Conservation (phyloP, 1,140 invertebrate genomes). For the Prorops nasuta region DNA sequence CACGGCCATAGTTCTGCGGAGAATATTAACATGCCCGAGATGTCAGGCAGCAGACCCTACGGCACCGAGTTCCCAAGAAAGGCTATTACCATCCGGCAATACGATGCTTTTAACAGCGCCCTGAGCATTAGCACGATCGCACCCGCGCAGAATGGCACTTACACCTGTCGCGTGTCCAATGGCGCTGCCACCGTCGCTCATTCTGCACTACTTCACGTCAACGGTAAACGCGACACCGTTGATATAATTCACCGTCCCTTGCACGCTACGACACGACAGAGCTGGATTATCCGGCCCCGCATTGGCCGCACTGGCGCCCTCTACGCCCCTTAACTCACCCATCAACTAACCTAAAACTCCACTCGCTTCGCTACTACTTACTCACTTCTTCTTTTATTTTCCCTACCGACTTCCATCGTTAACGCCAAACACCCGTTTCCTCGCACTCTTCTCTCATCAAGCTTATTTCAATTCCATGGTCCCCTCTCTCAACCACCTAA, state of each 20-base stretch:
- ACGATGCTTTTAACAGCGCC: conserved; percentile 65
- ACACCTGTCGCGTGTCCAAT: conserved; percentile 68
- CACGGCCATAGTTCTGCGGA: not conserved
- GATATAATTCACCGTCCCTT: conserved; percentile 29
- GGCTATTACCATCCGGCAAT: conserved; percentile 63
- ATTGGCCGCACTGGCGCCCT: not conserved
- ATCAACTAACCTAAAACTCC: too few species aligned
- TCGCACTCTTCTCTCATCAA: too few species aligned
- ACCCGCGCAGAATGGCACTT: conserved; percentile 68
- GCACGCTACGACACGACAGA: conserved; percentile 12
- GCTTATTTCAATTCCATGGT: too few species aligned
- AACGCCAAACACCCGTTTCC: too few species aligned
- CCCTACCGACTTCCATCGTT: too few species aligned
- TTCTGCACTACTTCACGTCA: conserved; percentile 63
- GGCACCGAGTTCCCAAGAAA: conserved; percentile 38
- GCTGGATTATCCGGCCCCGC: too few species aligned
- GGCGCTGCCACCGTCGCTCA: conserved; percentile 61
- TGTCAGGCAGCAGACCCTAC: conserved; percentile 31
- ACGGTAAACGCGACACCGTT: conserved; percentile 59
- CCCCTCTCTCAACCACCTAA: too few species aligned
- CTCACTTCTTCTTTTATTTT: too few species aligned
- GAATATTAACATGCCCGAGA: not conserved
- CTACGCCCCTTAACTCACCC: not conserved
- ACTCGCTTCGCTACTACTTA: conserved; percentile 19
- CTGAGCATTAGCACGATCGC: conserved; percentile 65